phyloP scores from a whole-genome alignment of 2,797 vertebrate genomes.

The Lagorchestes hirsutus region DNA sequence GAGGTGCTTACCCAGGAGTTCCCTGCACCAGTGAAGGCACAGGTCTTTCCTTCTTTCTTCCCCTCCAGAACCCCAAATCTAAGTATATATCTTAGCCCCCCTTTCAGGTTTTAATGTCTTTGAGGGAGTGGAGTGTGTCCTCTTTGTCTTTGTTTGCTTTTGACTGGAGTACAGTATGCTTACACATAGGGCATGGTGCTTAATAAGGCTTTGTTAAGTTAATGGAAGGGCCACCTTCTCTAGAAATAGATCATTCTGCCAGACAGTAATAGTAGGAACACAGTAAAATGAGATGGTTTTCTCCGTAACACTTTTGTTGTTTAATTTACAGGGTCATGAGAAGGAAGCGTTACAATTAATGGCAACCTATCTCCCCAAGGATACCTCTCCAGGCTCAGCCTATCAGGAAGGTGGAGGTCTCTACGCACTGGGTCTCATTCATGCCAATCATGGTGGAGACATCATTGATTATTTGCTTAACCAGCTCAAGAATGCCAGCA shows the following conservation, averaged over 20 bases:
- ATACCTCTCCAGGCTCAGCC: conserved; percentile 98
- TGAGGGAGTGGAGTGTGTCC: not conserved
- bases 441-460: conserved; percentile 98
- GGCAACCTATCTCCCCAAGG: conserved; percentile 99
- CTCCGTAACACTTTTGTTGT: conserved; percentile 47
- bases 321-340: conserved; percentile 93
- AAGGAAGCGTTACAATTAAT: conserved; percentile 99
- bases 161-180: not conserved
- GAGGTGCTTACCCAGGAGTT: not conserved
- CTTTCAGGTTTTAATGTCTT: not conserved
- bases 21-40: not conserved
- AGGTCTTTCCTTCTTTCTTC: not conserved
- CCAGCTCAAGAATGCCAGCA: conserved; percentile 99
- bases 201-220: not conserved
- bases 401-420: conserved; percentile 99
- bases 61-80: not conserved
- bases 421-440: conserved; percentile 97
- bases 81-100: not conserved
- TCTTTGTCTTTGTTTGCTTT: not conserved
- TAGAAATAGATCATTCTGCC: not conserved
- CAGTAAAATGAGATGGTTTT: not conserved
- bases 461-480: conserved; percentile 99
- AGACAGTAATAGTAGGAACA: not conserved
- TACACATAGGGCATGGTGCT: not conserved
- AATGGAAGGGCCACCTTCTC: not conserved